Conservation (phyloP, 2,888 invertebrate genomes). For the Lypha dubia region DNA sequence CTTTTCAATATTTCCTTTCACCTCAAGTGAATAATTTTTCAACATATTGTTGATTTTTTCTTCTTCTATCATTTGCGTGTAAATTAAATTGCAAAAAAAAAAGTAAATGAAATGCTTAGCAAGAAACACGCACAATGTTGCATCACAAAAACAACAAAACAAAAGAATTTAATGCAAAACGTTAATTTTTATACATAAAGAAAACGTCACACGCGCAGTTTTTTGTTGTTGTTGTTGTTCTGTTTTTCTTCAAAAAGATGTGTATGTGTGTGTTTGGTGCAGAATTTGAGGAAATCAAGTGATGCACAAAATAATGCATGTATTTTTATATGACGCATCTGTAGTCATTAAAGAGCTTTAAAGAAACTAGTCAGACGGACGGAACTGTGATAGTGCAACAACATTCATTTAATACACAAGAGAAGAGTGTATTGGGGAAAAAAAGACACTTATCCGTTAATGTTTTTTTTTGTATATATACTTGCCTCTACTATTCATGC, state of each 20-base stretch:
- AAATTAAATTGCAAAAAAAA: slow-evolving; percentile 66
- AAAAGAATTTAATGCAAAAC: slow-evolving; percentile 38
- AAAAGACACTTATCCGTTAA: neutral
- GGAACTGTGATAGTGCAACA: slow-evolving; percentile 11
- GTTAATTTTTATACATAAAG: neutral
- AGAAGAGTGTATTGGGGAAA: neutral
- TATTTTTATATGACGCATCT: slow-evolving; percentile 48
- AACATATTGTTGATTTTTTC: slow-evolving; percentile 50
- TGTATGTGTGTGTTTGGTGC: neutral
- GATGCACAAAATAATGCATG: slow-evolving; percentile 19
- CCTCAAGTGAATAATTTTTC: slow-evolving; percentile 66
- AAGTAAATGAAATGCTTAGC: slow-evolving; percentile 7
- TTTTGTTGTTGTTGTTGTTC: neutral
- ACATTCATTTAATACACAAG: neutral
- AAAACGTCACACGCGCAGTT: slow-evolving; percentile 12
- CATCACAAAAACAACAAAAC: neutral
- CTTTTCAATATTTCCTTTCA: slow-evolving; percentile 56
- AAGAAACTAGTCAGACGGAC: slow-evolving; percentile 24
- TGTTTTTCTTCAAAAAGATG: neutral
- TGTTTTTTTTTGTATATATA: neutral
- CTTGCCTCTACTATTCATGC: slow-evolving; percentile 20
- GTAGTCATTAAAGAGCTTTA: slow-evolving; percentile 28
- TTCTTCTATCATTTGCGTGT: slow-evolving; percentile 43
- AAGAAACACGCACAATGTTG: slow-evolving; percentile 10
- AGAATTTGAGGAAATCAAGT: slow-evolving; percentile 50